Conservation (phyloP, 2,888 invertebrate species). For the Platycnemis pennipes region DNA sequence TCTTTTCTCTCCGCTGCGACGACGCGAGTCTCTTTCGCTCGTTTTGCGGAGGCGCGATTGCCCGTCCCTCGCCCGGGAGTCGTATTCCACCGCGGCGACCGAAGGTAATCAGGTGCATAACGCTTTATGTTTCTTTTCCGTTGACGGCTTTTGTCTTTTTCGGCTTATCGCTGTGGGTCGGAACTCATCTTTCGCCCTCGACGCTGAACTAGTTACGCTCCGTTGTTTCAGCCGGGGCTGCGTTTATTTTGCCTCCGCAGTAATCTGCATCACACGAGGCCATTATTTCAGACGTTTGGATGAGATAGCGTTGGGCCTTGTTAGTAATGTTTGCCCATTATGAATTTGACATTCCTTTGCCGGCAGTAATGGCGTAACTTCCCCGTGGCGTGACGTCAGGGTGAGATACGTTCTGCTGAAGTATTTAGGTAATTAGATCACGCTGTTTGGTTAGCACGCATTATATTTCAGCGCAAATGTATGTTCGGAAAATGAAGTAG, state of each 20-base stretch:
- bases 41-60: neutral
- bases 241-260: constrained; percentile 22
- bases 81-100: neutral
- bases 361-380: constrained; percentile 13
- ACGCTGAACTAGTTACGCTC: neutral
- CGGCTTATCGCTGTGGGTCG: neutral
- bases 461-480: constrained; percentile 10
- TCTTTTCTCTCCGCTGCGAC: too few species aligned
- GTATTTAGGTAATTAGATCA: constrained; percentile 27
- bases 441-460: constrained; percentile 1
- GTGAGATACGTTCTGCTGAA: neutral
- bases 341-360: constrained; percentile 38
- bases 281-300: constrained; percentile 39
- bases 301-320: constrained; percentile 12
- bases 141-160: constrained; percentile 16
- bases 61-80: too few species aligned
- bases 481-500: neutral
- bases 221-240: neutral
- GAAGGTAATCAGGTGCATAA: neutral
- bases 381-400: neutral
- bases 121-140: constrained; percentile 6
- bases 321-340: constrained; percentile 32
- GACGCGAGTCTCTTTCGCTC: neutral
- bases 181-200: neutral
- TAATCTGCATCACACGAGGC: constrained; percentile 36